Conservation (phyloP, 1,140 invertebrate genomes). For the Papilio xuthus region DNA sequence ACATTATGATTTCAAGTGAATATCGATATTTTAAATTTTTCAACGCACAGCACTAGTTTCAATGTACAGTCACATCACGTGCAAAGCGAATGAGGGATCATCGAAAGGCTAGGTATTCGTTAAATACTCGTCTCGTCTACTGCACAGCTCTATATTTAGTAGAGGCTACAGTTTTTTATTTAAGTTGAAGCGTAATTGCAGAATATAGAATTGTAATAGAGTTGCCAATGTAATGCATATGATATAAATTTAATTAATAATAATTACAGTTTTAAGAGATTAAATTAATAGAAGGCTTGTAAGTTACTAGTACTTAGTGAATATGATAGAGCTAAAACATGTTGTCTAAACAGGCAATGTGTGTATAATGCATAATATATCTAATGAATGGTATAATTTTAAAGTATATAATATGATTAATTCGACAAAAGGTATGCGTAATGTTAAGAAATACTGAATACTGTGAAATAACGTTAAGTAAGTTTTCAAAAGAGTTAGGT, state of each 20-base stretch:
- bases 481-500: conserved; percentile 4
- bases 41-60: not conserved
- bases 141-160: conserved; percentile 15
- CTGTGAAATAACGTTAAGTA: not conserved
- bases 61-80: conserved; percentile 26
- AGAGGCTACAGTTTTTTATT: not conserved
- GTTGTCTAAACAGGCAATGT: too few relatives aligned
- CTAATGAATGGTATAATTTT: too few relatives aligned
- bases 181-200: not conserved
- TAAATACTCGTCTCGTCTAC: conserved; percentile 3
- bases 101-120: conserved; percentile 25
- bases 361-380: too few relatives aligned
- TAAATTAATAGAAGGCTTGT: too few relatives aligned
- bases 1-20: not conserved
- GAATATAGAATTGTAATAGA: not conserved
- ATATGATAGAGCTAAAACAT: too few relatives aligned
- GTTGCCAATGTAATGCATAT: not conserved
- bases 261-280: not conserved
- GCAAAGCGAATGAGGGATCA: conserved; percentile 27
- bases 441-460: not conserved
- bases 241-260: not conserved
- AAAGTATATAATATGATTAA: too few relatives aligned
- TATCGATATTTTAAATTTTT: not conserved
- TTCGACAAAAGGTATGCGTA: not conserved
- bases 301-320: too few relatives aligned